These are phyloP conservation scores for Tragelaphus strepsiceros DNA, from an alignment of 2,113 vertebrate species.

Conservation along the genomic window DNA sequence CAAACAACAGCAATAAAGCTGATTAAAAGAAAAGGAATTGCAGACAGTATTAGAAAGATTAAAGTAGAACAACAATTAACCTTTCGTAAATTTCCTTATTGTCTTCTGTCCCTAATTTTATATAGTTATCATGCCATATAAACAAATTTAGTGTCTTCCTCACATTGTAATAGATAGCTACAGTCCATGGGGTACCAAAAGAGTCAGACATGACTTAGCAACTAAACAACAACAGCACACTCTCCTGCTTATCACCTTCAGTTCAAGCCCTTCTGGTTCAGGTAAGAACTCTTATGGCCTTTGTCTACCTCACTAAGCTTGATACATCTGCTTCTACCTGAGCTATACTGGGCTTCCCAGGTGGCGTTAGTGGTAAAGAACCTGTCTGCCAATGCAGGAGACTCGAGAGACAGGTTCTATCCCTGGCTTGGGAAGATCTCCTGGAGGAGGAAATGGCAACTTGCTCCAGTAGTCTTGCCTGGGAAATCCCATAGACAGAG, in stretches of 20 bases:
- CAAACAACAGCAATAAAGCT: background rate
- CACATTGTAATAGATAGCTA: background rate
- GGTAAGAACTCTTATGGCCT: background rate
- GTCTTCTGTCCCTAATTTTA: background rate
- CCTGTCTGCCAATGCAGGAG: background rate
- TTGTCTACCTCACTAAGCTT: background rate
- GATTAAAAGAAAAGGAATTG: background rate
- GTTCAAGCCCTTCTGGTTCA: background rate
- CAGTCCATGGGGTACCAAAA: background rate
- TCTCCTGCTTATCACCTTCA: background rate
- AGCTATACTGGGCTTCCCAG: background rate
- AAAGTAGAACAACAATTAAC: background rate
- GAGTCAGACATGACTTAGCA: background rate
- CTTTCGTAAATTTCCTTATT: background rate
- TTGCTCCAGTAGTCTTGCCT: background rate
- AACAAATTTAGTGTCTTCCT: background rate
- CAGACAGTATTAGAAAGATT: background rate
- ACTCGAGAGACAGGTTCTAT: background rate
- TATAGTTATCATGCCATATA: background rate
- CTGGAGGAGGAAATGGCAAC: background rate
- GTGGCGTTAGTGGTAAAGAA: background rate
- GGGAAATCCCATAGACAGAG: background rate
- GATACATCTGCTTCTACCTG: background rate
- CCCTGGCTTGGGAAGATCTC: background rate
- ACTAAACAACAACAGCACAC: background rate